A percentile compares a stretch with the other conserved stretches of the same genome.
phyloP scores from a whole-genome alignment of 2,888 invertebrate genomes.

The Nezara viridula region DNA sequence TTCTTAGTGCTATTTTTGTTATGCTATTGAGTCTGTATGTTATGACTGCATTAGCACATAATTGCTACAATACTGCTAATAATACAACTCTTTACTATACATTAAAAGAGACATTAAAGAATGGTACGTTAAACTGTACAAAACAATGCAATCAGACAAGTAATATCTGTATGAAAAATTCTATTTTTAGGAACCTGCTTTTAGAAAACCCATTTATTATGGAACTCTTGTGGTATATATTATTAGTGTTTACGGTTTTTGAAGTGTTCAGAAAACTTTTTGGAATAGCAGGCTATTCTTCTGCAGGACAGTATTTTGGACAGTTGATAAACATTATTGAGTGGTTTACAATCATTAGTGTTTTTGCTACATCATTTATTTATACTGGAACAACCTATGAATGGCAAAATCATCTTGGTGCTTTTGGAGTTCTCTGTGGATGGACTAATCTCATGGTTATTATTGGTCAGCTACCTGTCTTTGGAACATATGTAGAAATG shows the following conservation, averaged over 20 bases:
- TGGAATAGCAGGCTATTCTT: constrained; percentile 85
- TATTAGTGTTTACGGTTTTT: constrained; percentile 83
- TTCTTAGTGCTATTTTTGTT: constrained; percentile 85
- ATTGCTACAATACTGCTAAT: constrained; percentile 86
- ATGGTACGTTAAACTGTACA: not conserved
- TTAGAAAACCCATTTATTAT: constrained; percentile 82
- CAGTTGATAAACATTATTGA: constrained; percentile 89
- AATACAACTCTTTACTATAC: constrained; percentile 56
- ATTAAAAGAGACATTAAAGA: not conserved
- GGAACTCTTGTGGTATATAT: constrained; percentile 75
- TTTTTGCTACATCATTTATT: constrained; percentile 85
- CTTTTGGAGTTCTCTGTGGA: constrained; percentile 86
- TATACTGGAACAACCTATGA: constrained; percentile 83
- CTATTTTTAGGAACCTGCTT: constrained; percentile 82
- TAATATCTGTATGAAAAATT: constrained; percentile 81
- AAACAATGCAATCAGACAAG: not conserved
- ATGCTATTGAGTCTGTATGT: constrained; percentile 86
- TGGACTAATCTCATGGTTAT: constrained; percentile 94
- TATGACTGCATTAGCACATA: constrained; percentile 85
- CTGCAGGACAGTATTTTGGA: constrained; percentile 84
- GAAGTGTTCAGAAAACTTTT: constrained; percentile 86
- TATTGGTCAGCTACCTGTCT: constrained; percentile 89
- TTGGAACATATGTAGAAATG: constrained; percentile 93
- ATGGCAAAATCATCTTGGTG: constrained; percentile 90
- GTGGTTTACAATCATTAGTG: constrained; percentile 88